phyloP scores from a whole-genome alignment of 2,888 invertebrate genomes.

The Invenusta paracnida region DNA sequence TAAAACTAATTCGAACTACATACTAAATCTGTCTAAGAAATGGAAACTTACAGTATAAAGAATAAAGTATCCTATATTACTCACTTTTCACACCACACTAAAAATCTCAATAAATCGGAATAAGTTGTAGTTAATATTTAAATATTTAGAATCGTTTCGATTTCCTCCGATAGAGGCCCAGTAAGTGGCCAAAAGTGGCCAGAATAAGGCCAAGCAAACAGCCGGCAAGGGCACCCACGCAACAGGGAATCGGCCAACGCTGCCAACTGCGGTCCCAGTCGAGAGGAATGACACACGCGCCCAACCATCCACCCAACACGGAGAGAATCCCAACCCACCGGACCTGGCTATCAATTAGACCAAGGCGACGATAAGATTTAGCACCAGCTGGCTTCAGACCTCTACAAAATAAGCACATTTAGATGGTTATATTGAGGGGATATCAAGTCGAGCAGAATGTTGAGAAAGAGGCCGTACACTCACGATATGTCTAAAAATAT shows the following conservation, averaged over 20 bases:
- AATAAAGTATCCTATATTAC: too few species aligned
- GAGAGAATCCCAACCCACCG: background rate
- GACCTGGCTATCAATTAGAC: background rate
- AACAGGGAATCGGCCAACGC: background rate
- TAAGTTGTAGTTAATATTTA: too few species aligned
- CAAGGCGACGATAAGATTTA: background rate
- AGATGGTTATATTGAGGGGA: background rate
- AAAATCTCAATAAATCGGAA: too few species aligned
- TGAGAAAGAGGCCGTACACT: background rate
- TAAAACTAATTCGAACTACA: too few species aligned
- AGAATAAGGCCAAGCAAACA: background rate
- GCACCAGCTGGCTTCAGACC: background rate
- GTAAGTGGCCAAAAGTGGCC: background rate
- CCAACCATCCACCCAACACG: background rate
- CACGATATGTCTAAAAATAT: background rate
- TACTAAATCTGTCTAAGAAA: too few species aligned
- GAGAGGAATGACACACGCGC: background rate
- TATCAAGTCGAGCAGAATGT: background rate
- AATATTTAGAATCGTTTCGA: background rate
- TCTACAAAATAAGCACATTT: background rate
- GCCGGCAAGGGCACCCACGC: background rate
- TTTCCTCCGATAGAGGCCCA: background rate
- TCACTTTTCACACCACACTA: too few species aligned
- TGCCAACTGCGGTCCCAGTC: background rate
- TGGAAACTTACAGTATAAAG: too few species aligned